Evolutionary conservation across 64 coral and sea anemone species (phyloP), one percentile per base, ranked within the genome.

Genomic region (Montipora cactus): DNA sequence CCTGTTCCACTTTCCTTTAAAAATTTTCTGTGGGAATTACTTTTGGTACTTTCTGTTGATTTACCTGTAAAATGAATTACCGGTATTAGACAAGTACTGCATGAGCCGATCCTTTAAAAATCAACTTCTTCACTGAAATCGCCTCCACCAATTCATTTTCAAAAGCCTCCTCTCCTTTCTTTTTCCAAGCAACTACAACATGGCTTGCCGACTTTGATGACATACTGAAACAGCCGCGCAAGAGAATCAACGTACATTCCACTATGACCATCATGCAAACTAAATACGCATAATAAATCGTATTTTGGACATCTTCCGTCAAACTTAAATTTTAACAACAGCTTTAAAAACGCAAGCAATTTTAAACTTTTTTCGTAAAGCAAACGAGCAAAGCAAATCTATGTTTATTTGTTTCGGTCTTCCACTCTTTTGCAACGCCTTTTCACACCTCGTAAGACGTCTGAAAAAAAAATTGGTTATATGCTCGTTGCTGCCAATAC

Each of bases 111-210:
- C 89, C 77, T 48, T 80, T 66, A 67, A 81, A 20, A 49, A 73
- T 71, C 44, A 90, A 44, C 45, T 80, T 81, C 3, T 52, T 81
- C 61, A 81, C 13, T 12, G 77, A 80, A 80, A 90, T 81, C 3
- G 77, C 77, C 18, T 90, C 89, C 77, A 80, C 77, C 58, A 80
- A 81, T 90, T 90, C 89, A 81, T 80, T 90, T 51, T 18, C 8
- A 8, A 90, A 67, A 70, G 49, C 89, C 77, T 90, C 89, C 53
- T 81, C 77, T 79, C 88, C 88, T 79, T 90, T 90, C 45, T 90
- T 90, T 69, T 18, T 53, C 89, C 77, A 90, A 70, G 25, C 89
- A 90, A 90, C 89, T 81, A 81, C 77, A 81, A 53, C 89, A 81
- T 81, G 77, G 25, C 44, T 90, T 3, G 57, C 89, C 14, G 89